Evolutionary conservation across 1,140 invertebrate genomes (phyloP).

Genomic region (Cyclargus thomasi): DNA sequence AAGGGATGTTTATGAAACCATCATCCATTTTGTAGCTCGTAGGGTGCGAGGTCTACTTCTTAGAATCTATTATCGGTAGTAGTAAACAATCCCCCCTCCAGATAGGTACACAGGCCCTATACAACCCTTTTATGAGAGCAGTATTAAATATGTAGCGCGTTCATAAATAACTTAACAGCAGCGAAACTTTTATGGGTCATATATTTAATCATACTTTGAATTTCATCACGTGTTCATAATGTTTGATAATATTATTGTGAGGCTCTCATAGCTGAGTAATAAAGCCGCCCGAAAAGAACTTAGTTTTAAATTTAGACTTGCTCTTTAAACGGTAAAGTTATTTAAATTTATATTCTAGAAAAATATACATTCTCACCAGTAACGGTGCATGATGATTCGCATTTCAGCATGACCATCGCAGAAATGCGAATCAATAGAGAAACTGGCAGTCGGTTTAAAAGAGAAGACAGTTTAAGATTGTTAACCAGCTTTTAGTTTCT

Average conservation of each 20-base stretch:
- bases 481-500: too few species aligned
- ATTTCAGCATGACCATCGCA: too few species aligned
- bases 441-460: too few species aligned
- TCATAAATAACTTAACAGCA: conserved; percentile 70
- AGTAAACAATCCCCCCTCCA: conserved; percentile 7
- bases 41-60: background rate
- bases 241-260: conserved; percentile 43
- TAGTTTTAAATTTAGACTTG: too few species aligned
- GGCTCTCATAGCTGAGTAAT: conserved; percentile 19
- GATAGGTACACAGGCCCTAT: conserved; percentile 15
- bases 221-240: conserved; percentile 55
- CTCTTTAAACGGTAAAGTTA: too few species aligned
- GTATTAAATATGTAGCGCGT: conserved; percentile 62
- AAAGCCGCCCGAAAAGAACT: background rate
- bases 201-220: conserved; percentile 68
- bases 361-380: too few species aligned
- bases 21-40: background rate
- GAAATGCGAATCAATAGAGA: too few species aligned
- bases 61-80: background rate
- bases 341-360: too few species aligned
- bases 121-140: conserved; percentile 34
- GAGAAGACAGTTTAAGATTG: too few species aligned
- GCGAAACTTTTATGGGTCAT: conserved; percentile 67
- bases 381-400: too few species aligned
- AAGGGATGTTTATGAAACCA: background rate